These are phyloP conservation scores for Scaptomyza polygonia DNA, from an alignment of 2,888 invertebrate species.

Conservation along the genomic window DNA sequence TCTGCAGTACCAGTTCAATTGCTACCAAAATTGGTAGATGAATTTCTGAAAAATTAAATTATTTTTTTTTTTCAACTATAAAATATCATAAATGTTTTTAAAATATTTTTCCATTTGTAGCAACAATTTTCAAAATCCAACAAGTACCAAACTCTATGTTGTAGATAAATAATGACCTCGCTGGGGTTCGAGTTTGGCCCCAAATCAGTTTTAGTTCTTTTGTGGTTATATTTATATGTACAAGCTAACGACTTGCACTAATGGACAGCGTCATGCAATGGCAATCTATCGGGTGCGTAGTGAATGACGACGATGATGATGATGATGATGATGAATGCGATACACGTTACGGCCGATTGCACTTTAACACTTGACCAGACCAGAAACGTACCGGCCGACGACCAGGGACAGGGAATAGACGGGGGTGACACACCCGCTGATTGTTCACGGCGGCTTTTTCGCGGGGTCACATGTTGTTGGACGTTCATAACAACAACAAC, in stretches of 20 bases:
- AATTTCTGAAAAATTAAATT: too few relatives aligned
- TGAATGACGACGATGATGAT: not conserved
- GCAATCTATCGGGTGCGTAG: conserved; percentile 40
- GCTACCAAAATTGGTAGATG: too few relatives aligned
- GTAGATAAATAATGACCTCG: not conserved
- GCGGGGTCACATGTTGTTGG: conserved; percentile 72
- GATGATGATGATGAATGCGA: conserved; percentile 34
- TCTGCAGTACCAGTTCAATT: too few relatives aligned
- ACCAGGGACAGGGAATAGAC: conserved; percentile 2
- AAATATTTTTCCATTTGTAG: not conserved
- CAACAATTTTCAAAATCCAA: too few relatives aligned
- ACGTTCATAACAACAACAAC: conserved; percentile 58
- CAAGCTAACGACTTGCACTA: conserved; percentile 69
- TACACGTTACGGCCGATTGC: conserved; percentile 72
- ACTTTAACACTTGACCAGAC: conserved; percentile 76
- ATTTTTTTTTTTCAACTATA: too few relatives aligned
- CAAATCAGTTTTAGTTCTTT: conserved; percentile 47
- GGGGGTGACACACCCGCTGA: conserved; percentile 50
- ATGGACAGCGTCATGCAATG: conserved; percentile 64
- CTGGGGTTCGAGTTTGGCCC: conserved; percentile 8
- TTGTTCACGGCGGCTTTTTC: conserved; percentile 24
- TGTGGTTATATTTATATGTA: conserved; percentile 36
- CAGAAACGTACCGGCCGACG: conserved; percentile 2
- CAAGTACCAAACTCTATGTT: too few relatives aligned
- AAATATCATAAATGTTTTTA: not conserved